Conservation (phyloP, 2,888 invertebrate species). For the Scelioninae gen. 2 region DNA sequence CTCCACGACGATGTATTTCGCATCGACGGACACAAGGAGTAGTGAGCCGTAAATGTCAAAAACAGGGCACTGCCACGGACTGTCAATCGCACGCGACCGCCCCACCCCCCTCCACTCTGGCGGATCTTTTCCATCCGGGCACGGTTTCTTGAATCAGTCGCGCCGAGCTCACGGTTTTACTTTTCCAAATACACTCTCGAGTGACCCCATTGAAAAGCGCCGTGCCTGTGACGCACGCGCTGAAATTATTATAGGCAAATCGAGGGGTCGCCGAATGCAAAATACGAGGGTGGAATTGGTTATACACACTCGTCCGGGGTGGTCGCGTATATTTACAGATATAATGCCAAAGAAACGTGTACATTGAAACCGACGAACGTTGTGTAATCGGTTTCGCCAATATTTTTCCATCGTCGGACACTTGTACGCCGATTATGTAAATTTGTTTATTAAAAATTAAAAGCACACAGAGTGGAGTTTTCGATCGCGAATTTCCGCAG, state of each 20-base stretch:
- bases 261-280: slow-evolving; percentile 58
- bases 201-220: slow-evolving; percentile 47
- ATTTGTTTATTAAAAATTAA: background rate
- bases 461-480: too few species aligned
- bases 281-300: slow-evolving; percentile 53
- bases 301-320: slow-evolving; percentile 28
- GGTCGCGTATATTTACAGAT: slow-evolving; percentile 39
- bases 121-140: slow-evolving; percentile 7
- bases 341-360: slow-evolving; percentile 42
- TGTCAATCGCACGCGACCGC: slow-evolving; percentile 13
- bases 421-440: background rate
- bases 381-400: slow-evolving; percentile 42
- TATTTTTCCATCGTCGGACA: slow-evolving; percentile 19
- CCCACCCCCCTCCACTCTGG: too few species aligned
- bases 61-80: too few species aligned
- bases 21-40: too few species aligned
- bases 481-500: too few species aligned
- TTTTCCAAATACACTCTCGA: slow-evolving; percentile 54
- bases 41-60: too few species aligned
- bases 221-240: slow-evolving; percentile 60
- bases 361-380: slow-evolving; percentile 39
- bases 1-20: too few species aligned
- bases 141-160: slow-evolving; percentile 47
- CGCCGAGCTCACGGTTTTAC: slow-evolving; percentile 31
- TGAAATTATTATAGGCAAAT: slow-evolving; percentile 65